phyloP scores from a whole-genome alignment of 2,797 vertebrate genomes.

The Pyrrhura leucotis region DNA sequence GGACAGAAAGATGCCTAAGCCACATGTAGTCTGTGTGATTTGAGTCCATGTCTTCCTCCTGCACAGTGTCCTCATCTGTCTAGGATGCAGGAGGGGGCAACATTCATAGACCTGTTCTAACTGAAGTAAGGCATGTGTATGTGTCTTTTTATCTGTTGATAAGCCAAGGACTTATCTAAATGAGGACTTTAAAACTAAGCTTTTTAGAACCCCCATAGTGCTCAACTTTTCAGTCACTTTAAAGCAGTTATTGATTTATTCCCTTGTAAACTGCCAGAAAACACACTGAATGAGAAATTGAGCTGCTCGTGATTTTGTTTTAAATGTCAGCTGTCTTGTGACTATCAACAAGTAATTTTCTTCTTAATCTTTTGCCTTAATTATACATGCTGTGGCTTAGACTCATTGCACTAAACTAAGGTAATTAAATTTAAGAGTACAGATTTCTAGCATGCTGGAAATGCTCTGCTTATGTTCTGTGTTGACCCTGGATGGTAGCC shows the following conservation, averaged over 20 bases:
- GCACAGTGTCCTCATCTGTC: not conserved
- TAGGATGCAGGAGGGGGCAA: not conserved
- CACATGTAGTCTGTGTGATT: not conserved
- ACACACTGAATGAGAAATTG: not conserved
- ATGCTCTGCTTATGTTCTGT: not conserved
- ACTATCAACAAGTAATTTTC: not conserved
- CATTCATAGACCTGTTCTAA: not conserved
- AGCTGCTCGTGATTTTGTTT: not conserved
- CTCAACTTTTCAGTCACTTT: not conserved
- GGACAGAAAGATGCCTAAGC: not conserved
- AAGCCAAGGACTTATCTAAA: not conserved
- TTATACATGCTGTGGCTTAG: not conserved
- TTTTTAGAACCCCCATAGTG: not conserved
- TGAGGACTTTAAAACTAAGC: not conserved
- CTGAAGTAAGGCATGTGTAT: not conserved
- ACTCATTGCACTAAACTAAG: not conserved
- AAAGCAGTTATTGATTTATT: not conserved
- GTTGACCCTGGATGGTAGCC: not conserved
- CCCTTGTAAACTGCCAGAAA: not conserved
- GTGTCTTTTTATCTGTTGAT: not conserved
- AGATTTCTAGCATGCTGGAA: not conserved
- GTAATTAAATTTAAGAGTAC: not conserved
- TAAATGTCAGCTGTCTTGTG: not conserved
- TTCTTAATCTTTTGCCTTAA: not conserved
- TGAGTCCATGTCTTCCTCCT: rapidly evolving